Percentiles rank a stretch among this genome's conserved stretches.
Evolutionary conservation across 1,140 invertebrate genomes (phyloP).

Genomic region (Nomia melanderi): DNA sequence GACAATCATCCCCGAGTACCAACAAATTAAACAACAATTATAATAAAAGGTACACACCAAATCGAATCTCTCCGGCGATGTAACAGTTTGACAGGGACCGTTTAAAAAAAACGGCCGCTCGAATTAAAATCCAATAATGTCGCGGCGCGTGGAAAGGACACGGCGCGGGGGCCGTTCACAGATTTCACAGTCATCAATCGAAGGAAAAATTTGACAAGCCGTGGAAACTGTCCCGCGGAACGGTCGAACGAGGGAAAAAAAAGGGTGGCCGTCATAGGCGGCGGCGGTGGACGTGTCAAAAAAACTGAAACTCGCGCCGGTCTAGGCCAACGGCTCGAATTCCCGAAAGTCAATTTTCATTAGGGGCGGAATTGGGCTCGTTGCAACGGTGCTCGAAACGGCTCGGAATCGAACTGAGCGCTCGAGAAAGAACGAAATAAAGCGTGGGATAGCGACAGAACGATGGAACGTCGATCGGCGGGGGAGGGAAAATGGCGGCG

Average conservation of each 20-base stretch:
- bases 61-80: too few relatives aligned
- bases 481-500: background rate
- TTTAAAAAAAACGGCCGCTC: background rate
- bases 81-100: background rate
- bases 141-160: background rate
- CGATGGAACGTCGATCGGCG: too few relatives aligned
- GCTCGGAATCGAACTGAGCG: slow-evolving; percentile 48
- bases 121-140: background rate
- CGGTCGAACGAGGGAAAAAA: background rate
- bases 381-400: slow-evolving; percentile 39
- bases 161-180: background rate
- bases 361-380: slow-evolving; percentile 62
- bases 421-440: background rate
- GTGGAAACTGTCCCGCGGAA: slow-evolving; percentile 5
- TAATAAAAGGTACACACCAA: too few relatives aligned
- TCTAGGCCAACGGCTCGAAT: slow-evolving; percentile 7
- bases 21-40: too few relatives aligned
- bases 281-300: slow-evolving; percentile 22
- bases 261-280: background rate
- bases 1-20: too few relatives aligned
- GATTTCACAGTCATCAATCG: slow-evolving; percentile 11
- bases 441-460: background rate
- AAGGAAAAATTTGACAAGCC: slow-evolving; percentile 13
- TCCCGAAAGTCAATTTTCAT: slow-evolving; percentile 74
- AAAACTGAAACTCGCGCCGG: slow-evolving; percentile 39